phyloP scores from a whole-genome alignment of 2,888 invertebrate genomes.

The Polydrusus pterygomalis region DNA sequence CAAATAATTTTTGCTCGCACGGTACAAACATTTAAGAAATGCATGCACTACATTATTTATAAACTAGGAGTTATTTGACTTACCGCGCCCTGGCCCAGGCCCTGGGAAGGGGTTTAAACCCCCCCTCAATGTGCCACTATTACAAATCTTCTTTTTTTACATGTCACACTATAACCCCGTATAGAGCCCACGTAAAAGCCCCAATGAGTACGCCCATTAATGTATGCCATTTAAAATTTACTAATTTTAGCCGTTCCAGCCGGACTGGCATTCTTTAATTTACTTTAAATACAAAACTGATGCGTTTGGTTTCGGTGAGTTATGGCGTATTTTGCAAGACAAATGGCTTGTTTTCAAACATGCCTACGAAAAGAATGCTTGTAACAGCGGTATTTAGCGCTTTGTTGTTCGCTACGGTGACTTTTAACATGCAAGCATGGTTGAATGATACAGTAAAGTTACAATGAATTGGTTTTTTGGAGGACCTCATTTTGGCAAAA shows the following conservation, averaged over 20 bases:
- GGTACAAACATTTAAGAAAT: too few relatives aligned
- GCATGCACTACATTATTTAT: too few relatives aligned
- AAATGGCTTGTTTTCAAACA: constrained; percentile 55
- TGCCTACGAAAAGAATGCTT: constrained; percentile 50
- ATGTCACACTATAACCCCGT: background rate
- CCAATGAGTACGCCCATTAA: constrained; percentile 11
- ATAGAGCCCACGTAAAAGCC: background rate
- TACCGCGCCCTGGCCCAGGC: too few relatives aligned
- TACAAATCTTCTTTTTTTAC: background rate
- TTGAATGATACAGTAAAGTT: too few relatives aligned
- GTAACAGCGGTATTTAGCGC: constrained; percentile 20
- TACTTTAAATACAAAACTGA: constrained; percentile 55
- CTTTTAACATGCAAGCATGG: background rate
- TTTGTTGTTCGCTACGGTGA: constrained; percentile 11
- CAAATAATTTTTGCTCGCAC: too few relatives aligned
- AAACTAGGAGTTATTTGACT: too few relatives aligned
- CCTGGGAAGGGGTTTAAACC: too few relatives aligned
- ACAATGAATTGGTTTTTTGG: too few relatives aligned
- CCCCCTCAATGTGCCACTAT: too few relatives aligned
- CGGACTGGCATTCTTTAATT: constrained; percentile 52
- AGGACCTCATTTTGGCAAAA: too few relatives aligned
- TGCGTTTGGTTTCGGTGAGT: constrained; percentile 53
- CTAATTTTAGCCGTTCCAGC: constrained; percentile 48
- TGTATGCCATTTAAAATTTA: constrained; percentile 47
- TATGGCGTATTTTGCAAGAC: constrained; percentile 50